Evolutionary conservation across 2,888 invertebrate genomes (phyloP).

Genomic region (Cordylochernes scorpioides): DNA sequence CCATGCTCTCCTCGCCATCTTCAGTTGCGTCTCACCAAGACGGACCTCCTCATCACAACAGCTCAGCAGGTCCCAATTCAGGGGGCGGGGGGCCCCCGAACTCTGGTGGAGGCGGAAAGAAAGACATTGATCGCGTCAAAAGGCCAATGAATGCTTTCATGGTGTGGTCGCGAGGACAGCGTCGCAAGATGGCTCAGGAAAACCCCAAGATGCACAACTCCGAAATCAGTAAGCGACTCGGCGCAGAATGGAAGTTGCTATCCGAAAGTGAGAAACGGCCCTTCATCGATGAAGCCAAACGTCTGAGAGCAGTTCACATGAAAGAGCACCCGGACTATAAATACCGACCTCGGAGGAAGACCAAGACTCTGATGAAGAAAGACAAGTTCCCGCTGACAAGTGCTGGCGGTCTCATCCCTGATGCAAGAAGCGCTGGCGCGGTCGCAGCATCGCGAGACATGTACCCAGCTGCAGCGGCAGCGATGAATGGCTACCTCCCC

Average conservation of each 20-base stretch:
- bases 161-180: constrained; percentile 78
- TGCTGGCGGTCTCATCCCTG: constrained; percentile 15
- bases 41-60: constrained; percentile 36
- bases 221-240: constrained; percentile 66
- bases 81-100: constrained; percentile 11
- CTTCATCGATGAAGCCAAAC: constrained; percentile 68
- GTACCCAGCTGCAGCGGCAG: no score
- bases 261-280: constrained; percentile 61
- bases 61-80: constrained; percentile 16
- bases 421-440: constrained; percentile 11
- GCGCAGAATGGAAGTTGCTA: constrained; percentile 66
- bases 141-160: constrained; percentile 93
- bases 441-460: constrained; percentile 22
- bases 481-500: constrained; percentile 68
- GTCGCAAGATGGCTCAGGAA: constrained; percentile 70
- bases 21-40: constrained; percentile 4
- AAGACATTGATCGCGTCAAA: constrained; percentile 52
- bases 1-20: constrained; percentile 6
- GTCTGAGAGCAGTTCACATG: constrained; percentile 41
- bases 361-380: constrained; percentile 75
- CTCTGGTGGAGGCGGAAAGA: constrained; percentile 3
- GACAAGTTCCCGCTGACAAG: constrained; percentile 74
- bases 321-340: constrained; percentile 98
- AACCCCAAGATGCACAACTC: constrained; percentile 95
- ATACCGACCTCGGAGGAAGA: constrained; percentile 73